Conservation (phyloP, 2,797 vertebrate species). For the Phoeniculus purpureus region DNA sequence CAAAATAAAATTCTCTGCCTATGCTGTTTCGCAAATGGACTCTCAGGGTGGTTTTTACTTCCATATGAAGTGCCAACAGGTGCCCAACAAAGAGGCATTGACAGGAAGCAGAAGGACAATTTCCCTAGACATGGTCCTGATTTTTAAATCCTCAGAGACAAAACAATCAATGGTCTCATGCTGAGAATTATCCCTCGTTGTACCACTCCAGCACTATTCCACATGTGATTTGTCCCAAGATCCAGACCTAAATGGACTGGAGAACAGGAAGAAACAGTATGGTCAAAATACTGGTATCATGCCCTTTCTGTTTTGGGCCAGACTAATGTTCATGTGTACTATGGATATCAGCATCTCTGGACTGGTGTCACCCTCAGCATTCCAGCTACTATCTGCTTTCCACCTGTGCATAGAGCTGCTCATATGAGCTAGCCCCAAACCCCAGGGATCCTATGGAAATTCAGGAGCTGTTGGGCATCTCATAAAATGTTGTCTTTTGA, state of each 20-base stretch:
- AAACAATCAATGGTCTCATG: neutral
- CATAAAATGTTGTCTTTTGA: neutral
- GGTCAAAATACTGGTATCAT: neutral
- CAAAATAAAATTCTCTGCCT: neutral
- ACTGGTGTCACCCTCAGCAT: neutral
- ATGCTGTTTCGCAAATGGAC: neutral
- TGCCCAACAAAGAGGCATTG: neutral
- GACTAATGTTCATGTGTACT: neutral
- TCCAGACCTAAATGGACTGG: neutral
- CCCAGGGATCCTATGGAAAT: fast-evolving
- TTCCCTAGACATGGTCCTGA: neutral
- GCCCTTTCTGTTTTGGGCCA: neutral
- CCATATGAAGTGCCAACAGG: neutral
- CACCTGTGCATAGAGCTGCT: neutral
- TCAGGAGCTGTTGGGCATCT: neutral
- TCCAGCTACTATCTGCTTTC: neutral
- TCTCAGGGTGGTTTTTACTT: neutral
- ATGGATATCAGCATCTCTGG: neutral
- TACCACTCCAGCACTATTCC: neutral
- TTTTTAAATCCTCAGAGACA: neutral
- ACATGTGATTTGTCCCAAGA: neutral
- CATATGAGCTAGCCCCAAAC: neutral
- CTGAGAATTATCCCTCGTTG: neutral
- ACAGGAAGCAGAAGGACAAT: neutral
- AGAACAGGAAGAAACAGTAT: neutral